Conservation (phyloP, 1,140 invertebrate species). For the Orius laevigatus region DNA sequence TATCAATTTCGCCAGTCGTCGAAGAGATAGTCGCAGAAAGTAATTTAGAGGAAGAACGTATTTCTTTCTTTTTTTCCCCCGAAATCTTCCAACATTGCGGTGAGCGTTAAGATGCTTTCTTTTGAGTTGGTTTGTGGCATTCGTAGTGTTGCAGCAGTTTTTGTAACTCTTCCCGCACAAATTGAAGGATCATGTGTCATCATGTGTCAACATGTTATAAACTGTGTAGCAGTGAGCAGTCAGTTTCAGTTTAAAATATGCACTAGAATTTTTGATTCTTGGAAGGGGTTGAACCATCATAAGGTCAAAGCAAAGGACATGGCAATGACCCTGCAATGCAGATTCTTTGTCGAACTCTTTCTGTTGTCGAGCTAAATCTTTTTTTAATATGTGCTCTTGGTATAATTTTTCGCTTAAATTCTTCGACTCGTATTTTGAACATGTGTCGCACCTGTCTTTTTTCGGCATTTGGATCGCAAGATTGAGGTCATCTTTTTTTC, state of each 20-base stretch:
- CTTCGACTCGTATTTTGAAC: slow-evolving; percentile 8
- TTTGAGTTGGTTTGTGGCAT: no score
- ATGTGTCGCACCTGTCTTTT: slow-evolving; percentile 18
- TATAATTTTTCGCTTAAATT: slow-evolving; percentile 3
- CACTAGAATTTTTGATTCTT: slow-evolving; percentile 19
- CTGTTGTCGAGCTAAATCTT: slow-evolving; percentile 3
- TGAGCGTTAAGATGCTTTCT: no score
- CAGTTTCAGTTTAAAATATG: slow-evolving; percentile 24
- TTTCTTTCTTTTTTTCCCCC: no score
- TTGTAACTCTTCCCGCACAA: no score
- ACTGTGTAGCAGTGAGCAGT: slow-evolving; percentile 23
- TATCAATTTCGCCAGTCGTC: no score
- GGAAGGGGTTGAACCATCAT: slow-evolving; percentile 18
- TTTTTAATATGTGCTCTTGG: not conserved
- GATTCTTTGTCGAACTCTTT: slow-evolving; percentile 3
- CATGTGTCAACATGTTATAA: slow-evolving; percentile 17
- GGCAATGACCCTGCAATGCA: not conserved
- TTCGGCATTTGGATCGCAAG: slow-evolving; percentile 13
- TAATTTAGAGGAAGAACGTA: no score
- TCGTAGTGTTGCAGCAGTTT: no score
- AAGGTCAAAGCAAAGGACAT: slow-evolving; percentile 16
- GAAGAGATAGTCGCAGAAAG: no score
- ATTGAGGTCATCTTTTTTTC: slow-evolving; percentile 5
- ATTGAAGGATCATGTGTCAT: no score
- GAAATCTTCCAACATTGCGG: no score